These are phyloP conservation scores for Myopa tessellatipennis DNA, from an alignment of 2,888 invertebrate species.

Conservation along the genomic window DNA sequence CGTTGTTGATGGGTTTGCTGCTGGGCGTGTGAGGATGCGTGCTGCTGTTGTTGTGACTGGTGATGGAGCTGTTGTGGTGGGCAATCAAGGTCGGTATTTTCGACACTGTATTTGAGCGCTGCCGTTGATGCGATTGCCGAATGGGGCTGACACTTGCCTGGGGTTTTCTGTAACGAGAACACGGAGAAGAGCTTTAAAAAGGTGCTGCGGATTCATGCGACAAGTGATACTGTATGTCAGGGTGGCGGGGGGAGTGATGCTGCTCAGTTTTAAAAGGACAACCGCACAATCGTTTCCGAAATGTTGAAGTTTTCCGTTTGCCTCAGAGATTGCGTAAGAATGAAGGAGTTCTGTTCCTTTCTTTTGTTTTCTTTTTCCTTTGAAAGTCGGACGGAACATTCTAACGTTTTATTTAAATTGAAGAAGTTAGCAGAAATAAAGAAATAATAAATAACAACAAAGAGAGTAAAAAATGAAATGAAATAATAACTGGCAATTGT, in stretches of 20 bases:
- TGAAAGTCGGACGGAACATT: no score
- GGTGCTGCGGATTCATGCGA: no score
- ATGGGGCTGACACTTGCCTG: constrained; percentile 69
- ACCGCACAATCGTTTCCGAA: no score
- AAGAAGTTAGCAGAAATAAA: not conserved
- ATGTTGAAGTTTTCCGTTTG: no score
- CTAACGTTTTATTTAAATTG: not conserved
- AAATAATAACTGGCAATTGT: not conserved
- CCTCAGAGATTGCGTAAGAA: no score
- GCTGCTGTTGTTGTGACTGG: constrained; percentile 66
- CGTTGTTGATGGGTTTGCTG: constrained; percentile 45
- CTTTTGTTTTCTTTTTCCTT: no score
- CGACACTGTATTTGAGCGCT: constrained; percentile 68
- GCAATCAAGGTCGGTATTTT: constrained; percentile 67
- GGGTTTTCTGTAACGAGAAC: constrained; percentile 70
- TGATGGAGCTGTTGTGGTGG: constrained; percentile 61
- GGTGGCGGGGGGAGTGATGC: no score
- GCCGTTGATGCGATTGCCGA: constrained; percentile 62
- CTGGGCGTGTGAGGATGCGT: constrained; percentile 49
- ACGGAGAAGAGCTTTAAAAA: not conserved
- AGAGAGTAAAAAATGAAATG: not conserved
- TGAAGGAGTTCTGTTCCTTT: no score
- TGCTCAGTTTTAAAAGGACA: no score
- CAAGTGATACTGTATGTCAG: no score
- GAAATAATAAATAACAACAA: not conserved